A percentile compares a stretch with the other conserved stretches of the same genome.
phyloP scores from a whole-genome alignment of 2,113 vertebrate species.

The Charina bottae region DNA sequence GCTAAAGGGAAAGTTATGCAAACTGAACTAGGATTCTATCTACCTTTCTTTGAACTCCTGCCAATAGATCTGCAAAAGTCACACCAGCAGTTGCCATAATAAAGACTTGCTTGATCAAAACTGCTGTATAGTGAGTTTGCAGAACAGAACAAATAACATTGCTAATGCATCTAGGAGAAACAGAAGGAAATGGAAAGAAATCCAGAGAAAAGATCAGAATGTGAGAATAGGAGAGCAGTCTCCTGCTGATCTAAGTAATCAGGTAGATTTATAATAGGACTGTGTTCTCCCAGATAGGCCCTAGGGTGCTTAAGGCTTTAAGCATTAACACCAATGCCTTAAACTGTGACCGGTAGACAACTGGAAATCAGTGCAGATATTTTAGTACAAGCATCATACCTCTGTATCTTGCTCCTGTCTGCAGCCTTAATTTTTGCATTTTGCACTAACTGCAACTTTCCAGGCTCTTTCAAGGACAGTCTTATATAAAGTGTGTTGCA shows the following conservation, averaged over 20 bases:
- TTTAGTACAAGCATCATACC: not conserved
- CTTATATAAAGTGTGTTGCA: not conserved
- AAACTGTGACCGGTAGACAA: not conserved
- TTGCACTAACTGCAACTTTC: not conserved
- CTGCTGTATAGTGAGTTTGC: not conserved
- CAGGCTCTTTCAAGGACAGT: not conserved
- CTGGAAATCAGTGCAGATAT: not conserved
- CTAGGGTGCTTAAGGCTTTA: not conserved
- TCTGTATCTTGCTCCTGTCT: not conserved
- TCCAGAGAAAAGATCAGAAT: not conserved
- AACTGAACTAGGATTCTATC: not conserved
- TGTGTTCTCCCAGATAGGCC: not conserved
- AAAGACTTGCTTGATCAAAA: not conserved
- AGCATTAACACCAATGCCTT: not conserved
- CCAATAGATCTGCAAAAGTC: not conserved
- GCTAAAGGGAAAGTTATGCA: not conserved
- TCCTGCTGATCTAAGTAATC: not conserved
- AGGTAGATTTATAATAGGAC: not conserved
- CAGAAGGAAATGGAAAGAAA: not conserved
- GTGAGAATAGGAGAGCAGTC: not conserved
- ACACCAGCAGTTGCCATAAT: not conserved
- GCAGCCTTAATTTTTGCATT: not conserved
- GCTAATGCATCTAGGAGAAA: not conserved
- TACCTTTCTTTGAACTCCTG: not conserved
- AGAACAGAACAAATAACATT: not conserved